Evolutionary conservation across 2,888 invertebrate genomes (phyloP), one percentile per base, ranked within the genome.

Genomic region (Cyrtodaria siliqua): DNA sequence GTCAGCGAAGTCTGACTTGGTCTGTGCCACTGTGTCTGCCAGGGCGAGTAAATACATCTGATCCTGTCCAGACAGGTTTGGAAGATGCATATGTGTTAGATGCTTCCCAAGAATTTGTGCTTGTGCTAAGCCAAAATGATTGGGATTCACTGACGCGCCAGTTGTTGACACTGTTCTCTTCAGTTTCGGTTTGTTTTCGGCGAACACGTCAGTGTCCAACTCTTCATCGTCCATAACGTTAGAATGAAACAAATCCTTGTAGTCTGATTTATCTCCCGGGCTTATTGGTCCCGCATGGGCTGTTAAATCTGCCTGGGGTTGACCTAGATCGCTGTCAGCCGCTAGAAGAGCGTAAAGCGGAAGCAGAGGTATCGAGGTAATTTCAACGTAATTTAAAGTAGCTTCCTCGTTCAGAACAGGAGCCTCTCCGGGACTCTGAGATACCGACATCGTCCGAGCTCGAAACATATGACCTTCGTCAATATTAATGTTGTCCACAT

Each of bases 31-130:
- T 0, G 99, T 99, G 90, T 99, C 99, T 14, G 99, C 99, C 74
- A 99, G 93, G 0, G 99, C 99, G n/a, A 99, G 93, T 75, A 99
- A 94, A 93, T 99, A 99, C 99, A 99, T 99, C 93, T 99, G 99
- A 93, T 99, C 99, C 63, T 99, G 95, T 84, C 98, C 98, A 26
- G 92, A 92, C 44, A 99, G 94, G 0, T 99, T 99, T 0, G 99
- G 99, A 33, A 94, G 87, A 79, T 93, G 93, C 38, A 92, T 93
- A 93, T 99, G 99, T 0, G 99, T 99, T 44, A 99, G 94, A 9
- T 99, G 95, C 18, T 87, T 84, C 12, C 89, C 85, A 53, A 92
- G 81, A 18, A 90, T 70, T 59, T 82, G 81, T 14, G 91, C 87
- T 66, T 91, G 90, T 0, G 82, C 78, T 0, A 88, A 79, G 8